Percentiles rank a stretch among this genome's conserved stretches.
phyloP scores from a whole-genome alignment of 53 echinoderm and acorn worm species.

The Luidia sarsii region DNA sequence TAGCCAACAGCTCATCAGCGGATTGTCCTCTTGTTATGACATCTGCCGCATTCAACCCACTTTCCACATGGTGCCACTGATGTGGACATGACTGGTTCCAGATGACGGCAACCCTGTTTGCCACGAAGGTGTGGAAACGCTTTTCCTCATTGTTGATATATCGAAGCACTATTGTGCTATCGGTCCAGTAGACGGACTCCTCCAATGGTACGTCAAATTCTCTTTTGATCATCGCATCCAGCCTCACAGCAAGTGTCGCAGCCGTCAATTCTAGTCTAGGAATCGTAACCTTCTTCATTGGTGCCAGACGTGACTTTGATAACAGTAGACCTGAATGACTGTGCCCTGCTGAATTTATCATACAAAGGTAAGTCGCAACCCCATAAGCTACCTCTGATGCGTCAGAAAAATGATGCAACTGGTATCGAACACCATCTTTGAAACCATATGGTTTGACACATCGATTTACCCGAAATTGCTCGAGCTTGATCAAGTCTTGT shows the following conservation, averaged over 20 bases:
- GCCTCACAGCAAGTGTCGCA: constrained; percentile 56
- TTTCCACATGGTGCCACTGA: constrained; percentile 43
- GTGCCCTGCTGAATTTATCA: too few species aligned
- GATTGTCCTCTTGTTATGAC: constrained; percentile 18
- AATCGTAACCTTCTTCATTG: constrained; percentile 56
- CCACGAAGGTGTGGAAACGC: constrained; percentile 56
- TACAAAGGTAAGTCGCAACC: constrained; percentile 11
- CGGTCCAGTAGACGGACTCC: constrained; percentile 56
- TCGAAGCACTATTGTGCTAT: constrained; percentile 59
- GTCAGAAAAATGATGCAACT: constrained; percentile 57
- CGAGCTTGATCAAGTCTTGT: constrained; percentile 8
- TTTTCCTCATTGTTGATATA: constrained; percentile 42
- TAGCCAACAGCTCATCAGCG: constrained; percentile 15
- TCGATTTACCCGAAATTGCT: constrained; percentile 1
- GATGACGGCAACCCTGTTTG: constrained; percentile 48
- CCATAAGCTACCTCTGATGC: constrained; percentile 54
- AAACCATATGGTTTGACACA: not conserved
- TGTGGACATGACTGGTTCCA: constrained; percentile 20
- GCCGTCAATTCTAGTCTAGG: constrained; percentile 63
- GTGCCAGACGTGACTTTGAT: constrained; percentile 33
- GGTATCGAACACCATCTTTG: not conserved
- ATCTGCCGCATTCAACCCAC: constrained; percentile 19
- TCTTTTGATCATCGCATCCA: constrained; percentile 47
- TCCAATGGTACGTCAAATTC: constrained; percentile 59
- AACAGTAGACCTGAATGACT: not conserved